Conservation (phyloP, 1,140 invertebrate genomes). For the Neelides sp. region DNA sequence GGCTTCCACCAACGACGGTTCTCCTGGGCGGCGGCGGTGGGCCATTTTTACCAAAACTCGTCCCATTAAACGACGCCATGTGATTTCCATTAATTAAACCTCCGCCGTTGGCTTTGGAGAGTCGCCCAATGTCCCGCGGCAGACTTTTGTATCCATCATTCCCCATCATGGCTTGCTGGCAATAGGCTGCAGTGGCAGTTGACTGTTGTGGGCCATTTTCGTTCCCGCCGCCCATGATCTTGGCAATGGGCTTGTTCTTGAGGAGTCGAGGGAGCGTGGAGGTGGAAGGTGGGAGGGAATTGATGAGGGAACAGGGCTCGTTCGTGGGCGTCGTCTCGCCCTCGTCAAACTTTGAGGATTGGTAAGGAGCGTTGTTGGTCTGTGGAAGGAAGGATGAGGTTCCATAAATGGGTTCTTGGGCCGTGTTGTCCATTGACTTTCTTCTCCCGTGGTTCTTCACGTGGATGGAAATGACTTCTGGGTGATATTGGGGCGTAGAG, state of each 20-base stretch:
- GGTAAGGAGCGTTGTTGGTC: not conserved
- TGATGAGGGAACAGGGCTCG: not conserved
- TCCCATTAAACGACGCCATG: slow-evolving; percentile 11
- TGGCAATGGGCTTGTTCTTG: slow-evolving; percentile 28
- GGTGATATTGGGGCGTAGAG: slow-evolving; percentile 31
- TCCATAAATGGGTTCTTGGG: slow-evolving; percentile 33
- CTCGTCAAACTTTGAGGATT: slow-evolving; percentile 10
- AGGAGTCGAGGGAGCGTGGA: slow-evolving; percentile 24
- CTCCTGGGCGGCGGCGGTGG: slow-evolving; percentile 25
- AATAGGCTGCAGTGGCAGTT: not conserved
- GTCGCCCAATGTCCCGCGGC: slow-evolving; percentile 26
- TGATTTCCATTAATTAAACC: not conserved
- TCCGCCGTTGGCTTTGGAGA: slow-evolving; percentile 10
- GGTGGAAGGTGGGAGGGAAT: not conserved
- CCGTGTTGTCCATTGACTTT: slow-evolving; percentile 31
- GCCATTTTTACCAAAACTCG: slow-evolving; percentile 17
- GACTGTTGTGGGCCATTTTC: not conserved
- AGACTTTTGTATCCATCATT: slow-evolving; percentile 29
- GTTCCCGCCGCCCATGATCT: slow-evolving; percentile 23
- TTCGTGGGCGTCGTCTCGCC: slow-evolving; percentile 29
- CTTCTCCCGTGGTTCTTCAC: slow-evolving; percentile 34
- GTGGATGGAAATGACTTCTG: slow-evolving; percentile 39
- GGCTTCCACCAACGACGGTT: slow-evolving; percentile 13
- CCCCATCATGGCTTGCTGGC: not conserved
- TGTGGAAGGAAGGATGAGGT: slow-evolving; percentile 32